A percentile compares a stretch with the other conserved stretches of the same genome.
These are phyloP conservation scores for Drosophila yakuba DNA, from an alignment of 1,140 invertebrate genomes.

Conservation along the genomic window DNA sequence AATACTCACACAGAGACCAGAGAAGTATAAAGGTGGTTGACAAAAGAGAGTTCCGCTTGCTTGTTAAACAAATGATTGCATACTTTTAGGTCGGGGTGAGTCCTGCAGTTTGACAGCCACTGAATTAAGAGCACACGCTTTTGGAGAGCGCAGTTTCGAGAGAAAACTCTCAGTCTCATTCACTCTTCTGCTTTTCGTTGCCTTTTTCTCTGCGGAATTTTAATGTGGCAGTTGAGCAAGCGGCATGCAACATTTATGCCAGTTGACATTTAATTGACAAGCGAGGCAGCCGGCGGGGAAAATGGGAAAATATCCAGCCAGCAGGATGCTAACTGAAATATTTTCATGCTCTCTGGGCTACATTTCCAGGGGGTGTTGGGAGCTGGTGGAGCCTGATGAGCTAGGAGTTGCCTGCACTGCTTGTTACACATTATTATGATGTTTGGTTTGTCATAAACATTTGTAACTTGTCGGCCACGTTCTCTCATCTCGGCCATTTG, in stretches of 20 bases:
- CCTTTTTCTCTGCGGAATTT: constrained; percentile 54
- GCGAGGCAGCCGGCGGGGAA: constrained; percentile 25
- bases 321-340: constrained; percentile 44
- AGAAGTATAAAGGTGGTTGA: constrained; percentile 47
- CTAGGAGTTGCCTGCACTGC: constrained; percentile 46
- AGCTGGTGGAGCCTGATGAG: background rate
- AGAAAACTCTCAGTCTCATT: constrained; percentile 26
- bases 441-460: constrained; percentile 83
- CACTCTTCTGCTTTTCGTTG: constrained; percentile 8
- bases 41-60: constrained; percentile 33
- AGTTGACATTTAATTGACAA: constrained; percentile 83
- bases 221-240: constrained; percentile 58
- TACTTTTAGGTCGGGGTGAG: constrained; percentile 46
- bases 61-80: constrained; percentile 23
- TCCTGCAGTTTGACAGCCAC: constrained; percentile 57
- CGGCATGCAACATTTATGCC: constrained; percentile 69
- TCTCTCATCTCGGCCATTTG: constrained; percentile 30
- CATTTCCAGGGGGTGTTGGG: background rate
- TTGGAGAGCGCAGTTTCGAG: background rate
- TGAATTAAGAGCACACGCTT: constrained; percentile 16
- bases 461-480: constrained; percentile 72
- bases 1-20: constrained; percentile 14
- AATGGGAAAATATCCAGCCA: constrained; percentile 20
- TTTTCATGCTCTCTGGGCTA: constrained; percentile 31
- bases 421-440: constrained; percentile 79